phyloP scores from a whole-genome alignment of 2,888 invertebrate species.

The Xestobium rufovillosum region DNA sequence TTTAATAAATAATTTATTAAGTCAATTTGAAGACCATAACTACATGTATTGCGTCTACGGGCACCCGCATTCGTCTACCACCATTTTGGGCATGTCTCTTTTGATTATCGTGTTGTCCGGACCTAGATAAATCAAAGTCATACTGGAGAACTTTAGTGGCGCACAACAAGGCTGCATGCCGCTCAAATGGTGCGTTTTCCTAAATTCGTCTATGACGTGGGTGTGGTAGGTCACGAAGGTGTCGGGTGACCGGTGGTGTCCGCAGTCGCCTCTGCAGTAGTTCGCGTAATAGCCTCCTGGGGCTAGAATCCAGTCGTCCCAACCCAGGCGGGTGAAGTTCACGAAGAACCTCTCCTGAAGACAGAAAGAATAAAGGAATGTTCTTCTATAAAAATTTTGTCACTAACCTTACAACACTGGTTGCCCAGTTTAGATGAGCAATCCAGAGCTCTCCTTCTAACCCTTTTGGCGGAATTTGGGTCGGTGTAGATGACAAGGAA shows the following conservation, averaged over 20 bases:
- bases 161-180: conserved; percentile 90
- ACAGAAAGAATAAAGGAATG: too few relatives aligned
- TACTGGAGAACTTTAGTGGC: conserved; percentile 83
- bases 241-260: conserved; percentile 68
- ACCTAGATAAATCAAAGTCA: conserved; percentile 89
- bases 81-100: conserved; percentile 91
- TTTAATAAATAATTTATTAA: too few relatives aligned
- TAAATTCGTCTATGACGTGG: conserved; percentile 84
- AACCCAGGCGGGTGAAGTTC: conserved; percentile 82
- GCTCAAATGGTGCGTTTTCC: conserved; percentile 63
- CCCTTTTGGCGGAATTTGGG: conserved; percentile 58
- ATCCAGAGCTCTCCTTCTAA: conserved; percentile 75
- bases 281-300: conserved; percentile 75
- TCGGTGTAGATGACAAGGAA: conserved; percentile 77
- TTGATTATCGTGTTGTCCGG: conserved; percentile 86
- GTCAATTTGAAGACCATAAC: too few relatives aligned
- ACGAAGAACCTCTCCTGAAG: conserved; percentile 69
- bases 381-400: not conserved
- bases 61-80: conserved; percentile 92
- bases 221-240: conserved; percentile 83
- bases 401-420: conserved; percentile 71
- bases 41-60: conserved; percentile 54
- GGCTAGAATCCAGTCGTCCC: conserved; percentile 89
- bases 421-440: conserved; percentile 63
- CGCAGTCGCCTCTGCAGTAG: conserved; percentile 88